Conservation (phyloP, 2,113 vertebrate genomes). For the Plestiodon gilberti region DNA sequence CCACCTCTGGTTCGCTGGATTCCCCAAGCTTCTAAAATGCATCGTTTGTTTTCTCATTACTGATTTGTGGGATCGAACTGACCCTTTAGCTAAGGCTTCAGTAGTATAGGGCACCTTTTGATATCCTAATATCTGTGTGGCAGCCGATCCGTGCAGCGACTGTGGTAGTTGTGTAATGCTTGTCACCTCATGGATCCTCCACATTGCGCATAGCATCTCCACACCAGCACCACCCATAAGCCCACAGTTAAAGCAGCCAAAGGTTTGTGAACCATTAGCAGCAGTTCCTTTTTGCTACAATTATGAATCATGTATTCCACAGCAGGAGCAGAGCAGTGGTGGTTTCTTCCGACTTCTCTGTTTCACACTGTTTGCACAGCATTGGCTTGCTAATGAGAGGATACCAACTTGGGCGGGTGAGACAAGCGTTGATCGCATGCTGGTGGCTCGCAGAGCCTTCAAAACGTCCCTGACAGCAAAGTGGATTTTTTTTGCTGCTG, state of each 20-base stretch:
- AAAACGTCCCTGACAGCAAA: slow-evolving; percentile 35
- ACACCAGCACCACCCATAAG: no score
- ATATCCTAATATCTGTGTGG: not conserved
- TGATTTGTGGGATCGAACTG: slow-evolving; percentile 31
- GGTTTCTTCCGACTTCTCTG: slow-evolving; percentile 42
- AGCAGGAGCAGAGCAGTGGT: slow-evolving; percentile 53
- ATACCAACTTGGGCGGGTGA: slow-evolving; percentile 47
- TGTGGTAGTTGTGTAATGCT: no score
- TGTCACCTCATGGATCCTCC: not conserved
- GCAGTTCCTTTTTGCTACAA: slow-evolving; percentile 13
- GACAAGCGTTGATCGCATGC: slow-evolving; percentile 50
- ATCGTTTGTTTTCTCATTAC: slow-evolving; percentile 13
- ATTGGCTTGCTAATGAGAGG: slow-evolving; percentile 35
- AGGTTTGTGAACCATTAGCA: slow-evolving; percentile 36
- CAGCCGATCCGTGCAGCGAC: no score
- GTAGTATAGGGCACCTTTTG: not conserved
- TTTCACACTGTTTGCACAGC: slow-evolving; percentile 61
- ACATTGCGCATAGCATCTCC: no score
- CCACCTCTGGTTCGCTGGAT: no score
- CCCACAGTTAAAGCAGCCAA: slow-evolving; percentile 8
- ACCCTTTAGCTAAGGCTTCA: not conserved
- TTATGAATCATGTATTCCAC: slow-evolving; percentile 44
- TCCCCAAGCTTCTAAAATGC: not conserved
- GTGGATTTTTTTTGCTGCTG: slow-evolving; percentile 37
- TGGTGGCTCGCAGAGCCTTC: slow-evolving; percentile 31